phyloP scores from a whole-genome alignment of 2,113 vertebrate genomes.

The Callionymus lyra region DNA sequence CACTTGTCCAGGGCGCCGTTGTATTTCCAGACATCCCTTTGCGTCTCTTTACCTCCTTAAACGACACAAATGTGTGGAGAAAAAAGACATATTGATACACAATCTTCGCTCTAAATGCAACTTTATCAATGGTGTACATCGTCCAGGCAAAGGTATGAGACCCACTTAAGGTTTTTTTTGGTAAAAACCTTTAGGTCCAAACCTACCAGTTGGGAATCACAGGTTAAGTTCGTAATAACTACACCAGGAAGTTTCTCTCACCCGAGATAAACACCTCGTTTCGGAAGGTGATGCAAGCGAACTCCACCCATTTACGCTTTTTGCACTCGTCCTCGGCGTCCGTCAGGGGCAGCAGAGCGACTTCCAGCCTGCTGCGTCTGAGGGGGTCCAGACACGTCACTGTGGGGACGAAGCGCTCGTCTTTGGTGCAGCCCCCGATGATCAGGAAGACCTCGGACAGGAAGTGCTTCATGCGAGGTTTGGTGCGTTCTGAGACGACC shows the following conservation, averaged over 20 bases:
- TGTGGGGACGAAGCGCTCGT: constrained; percentile 89
- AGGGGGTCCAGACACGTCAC: constrained; percentile 94
- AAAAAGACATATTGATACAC: background rate
- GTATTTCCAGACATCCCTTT: constrained; percentile 94
- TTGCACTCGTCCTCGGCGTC: constrained; percentile 80
- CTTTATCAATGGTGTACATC: too few species aligned
- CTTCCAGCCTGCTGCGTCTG: constrained; percentile 91
- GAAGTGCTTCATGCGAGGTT: constrained; percentile 85
- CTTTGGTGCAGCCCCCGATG: constrained; percentile 93
- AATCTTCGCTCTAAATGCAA: too few species aligned
- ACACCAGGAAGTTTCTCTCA: too few species aligned
- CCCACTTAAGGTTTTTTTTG: too few species aligned
- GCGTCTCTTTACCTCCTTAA: constrained; percentile 92
- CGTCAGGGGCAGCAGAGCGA: constrained; percentile 83
- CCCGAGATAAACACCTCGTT: constrained; percentile 98
- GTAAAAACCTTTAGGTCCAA: too few species aligned
- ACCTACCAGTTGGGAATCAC: too few species aligned
- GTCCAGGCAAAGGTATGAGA: too few species aligned
- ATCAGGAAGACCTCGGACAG: constrained; percentile 96
- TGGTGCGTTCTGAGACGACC: constrained; percentile 93
- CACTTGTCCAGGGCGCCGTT: constrained; percentile 95
- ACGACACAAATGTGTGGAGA: too few species aligned
- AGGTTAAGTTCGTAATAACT: too few species aligned
- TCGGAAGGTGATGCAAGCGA: constrained; percentile 87
- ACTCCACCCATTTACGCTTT: constrained; percentile 95